A percentile compares a stretch with the other conserved stretches of the same genome.
These are phyloP conservation scores for Microcebus lehilahytsara DNA, from an alignment of 2,113 vertebrate species.

Conservation along the genomic window DNA sequence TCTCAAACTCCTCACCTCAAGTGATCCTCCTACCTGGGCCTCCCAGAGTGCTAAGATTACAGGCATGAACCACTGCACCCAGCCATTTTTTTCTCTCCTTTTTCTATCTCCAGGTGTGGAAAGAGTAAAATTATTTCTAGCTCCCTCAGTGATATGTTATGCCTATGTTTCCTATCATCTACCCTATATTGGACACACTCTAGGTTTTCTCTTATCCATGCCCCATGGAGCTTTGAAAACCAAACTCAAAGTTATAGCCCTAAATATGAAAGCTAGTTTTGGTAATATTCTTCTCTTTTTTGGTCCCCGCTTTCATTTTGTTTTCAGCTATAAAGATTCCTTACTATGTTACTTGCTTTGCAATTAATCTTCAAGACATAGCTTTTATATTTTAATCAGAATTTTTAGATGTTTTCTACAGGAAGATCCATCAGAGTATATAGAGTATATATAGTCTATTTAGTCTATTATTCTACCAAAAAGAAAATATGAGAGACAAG, in stretches of 20 bases:
- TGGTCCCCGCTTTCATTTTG: background rate
- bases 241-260: background rate
- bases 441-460: background rate
- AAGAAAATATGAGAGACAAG: background rate
- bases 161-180: background rate
- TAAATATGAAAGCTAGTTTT: background rate
- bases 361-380: conserved; percentile 3
- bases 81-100: background rate
- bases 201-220: background rate
- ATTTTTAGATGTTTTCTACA: background rate
- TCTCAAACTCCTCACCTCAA: no score
- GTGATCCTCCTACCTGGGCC: no score
- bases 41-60: no score
- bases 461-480: background rate
- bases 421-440: background rate
- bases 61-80: no score
- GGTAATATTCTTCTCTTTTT: background rate
- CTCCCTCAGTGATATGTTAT: background rate
- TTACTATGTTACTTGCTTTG: background rate
- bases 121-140: background rate
- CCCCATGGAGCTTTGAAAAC: background rate
- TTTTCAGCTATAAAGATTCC: background rate
- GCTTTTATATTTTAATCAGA: background rate
- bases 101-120: background rate
- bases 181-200: background rate